Evolutionary conservation across 2,888 invertebrate species (phyloP).

Genomic region (Drosophila recens): DNA sequence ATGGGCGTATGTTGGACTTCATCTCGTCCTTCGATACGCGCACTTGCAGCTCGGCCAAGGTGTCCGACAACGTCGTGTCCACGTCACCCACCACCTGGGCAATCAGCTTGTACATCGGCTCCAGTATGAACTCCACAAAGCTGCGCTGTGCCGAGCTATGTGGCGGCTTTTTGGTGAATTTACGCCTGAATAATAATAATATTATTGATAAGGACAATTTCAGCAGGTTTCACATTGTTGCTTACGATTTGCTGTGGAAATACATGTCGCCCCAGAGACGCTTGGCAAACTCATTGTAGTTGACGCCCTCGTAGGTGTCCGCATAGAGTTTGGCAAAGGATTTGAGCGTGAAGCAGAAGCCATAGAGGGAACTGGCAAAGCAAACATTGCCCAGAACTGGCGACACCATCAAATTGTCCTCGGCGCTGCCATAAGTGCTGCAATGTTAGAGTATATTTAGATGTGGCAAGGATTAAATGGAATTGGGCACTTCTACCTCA

Average conservation of each 20-base stretch:
- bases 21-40: slow-evolving; percentile 97
- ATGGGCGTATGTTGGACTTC: slow-evolving; percentile 97
- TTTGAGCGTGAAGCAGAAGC: slow-evolving; percentile 98
- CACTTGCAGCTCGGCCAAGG: slow-evolving; percentile 96
- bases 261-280: slow-evolving; percentile 99
- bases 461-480: background rate
- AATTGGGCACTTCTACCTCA: slow-evolving; percentile 87
- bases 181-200: slow-evolving; percentile 88
- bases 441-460: slow-evolving; percentile 3
- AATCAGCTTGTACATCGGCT: slow-evolving; percentile 99
- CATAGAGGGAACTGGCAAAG: slow-evolving; percentile 98
- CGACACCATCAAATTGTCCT: slow-evolving; percentile 88
- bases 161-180: slow-evolving; percentile 97
- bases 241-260: slow-evolving; percentile 95
- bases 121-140: slow-evolving; percentile 99
- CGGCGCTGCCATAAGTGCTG: slow-evolving; percentile 85
- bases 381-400: slow-evolving; percentile 98
- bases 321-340: slow-evolving; percentile 98
- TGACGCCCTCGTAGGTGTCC: slow-evolving; percentile 91
- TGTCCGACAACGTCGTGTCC: slow-evolving; percentile 94
- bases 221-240: fast-evolving
- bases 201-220: too few relatives aligned
- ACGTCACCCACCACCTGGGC: slow-evolving; percentile 99
- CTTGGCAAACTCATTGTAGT: slow-evolving; percentile 94
- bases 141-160: slow-evolving; percentile 96